Conservation (phyloP, 2,113 vertebrate species). For the Mohoua ochrocephala region DNA sequence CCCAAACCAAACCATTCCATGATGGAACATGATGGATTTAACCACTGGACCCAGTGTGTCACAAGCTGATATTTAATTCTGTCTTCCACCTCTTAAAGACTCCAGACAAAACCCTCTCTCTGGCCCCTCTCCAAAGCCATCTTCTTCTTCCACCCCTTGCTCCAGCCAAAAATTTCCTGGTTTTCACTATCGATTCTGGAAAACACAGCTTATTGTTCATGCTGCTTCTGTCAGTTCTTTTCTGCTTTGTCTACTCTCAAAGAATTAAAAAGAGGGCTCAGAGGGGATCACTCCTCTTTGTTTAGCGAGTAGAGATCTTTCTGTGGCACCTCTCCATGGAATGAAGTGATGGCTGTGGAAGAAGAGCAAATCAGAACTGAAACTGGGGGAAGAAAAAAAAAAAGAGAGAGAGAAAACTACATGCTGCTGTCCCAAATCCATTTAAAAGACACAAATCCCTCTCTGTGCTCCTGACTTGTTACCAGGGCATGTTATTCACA, state of each 20-base stretch:
- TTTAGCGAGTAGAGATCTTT: neutral
- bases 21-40: neutral
- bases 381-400: neutral
- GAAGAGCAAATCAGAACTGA: neutral
- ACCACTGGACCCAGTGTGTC: neutral
- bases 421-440: neutral
- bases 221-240: neutral
- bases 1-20: neutral
- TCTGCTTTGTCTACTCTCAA: constrained; percentile 1
- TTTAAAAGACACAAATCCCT: neutral
- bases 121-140: neutral
- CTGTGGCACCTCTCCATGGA: neutral
- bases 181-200: neutral
- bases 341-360: neutral
- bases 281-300: constrained; percentile 14
- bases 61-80: neutral
- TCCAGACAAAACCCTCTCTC: neutral
- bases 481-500: neutral
- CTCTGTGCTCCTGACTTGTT: neutral
- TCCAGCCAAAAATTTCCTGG: neutral
- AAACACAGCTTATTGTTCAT: neutral
- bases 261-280: neutral
- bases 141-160: neutral
- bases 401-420: neutral
- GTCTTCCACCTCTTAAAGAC: neutral